phyloP scores from a whole-genome alignment of 2,113 vertebrate genomes.

The Promerops cafer region DNA sequence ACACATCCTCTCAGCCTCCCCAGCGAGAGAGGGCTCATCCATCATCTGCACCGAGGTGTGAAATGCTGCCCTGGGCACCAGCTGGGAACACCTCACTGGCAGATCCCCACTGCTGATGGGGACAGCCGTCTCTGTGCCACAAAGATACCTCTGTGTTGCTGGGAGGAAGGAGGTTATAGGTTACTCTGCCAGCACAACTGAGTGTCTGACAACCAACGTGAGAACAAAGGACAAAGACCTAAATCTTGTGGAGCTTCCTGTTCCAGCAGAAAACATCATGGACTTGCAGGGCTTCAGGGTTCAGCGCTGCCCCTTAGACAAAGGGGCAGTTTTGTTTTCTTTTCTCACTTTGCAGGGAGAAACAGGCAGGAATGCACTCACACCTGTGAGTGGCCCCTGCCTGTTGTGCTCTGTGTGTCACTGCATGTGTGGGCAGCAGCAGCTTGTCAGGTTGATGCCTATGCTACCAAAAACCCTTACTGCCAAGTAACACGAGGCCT shows the following conservation, averaged over 20 bases:
- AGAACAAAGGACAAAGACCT: background rate
- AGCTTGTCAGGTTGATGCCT: background rate
- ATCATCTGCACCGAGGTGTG: background rate
- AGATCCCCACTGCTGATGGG: background rate
- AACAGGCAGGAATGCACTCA: background rate
- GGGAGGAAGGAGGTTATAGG: background rate
- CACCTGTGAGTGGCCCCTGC: rapidly evolving
- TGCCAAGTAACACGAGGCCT: background rate
- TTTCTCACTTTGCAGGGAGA: background rate
- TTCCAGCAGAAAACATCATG: background rate
- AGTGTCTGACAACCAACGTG: rapidly evolving
- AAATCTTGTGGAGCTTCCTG: background rate
- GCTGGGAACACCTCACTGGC: background rate
- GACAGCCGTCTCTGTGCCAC: background rate
- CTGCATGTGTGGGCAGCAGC: rapidly evolving
- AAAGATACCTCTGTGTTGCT: background rate
- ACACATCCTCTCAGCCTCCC: background rate
- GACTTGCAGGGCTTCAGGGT: background rate
- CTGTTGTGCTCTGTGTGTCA: background rate
- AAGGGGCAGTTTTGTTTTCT: background rate
- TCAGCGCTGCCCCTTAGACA: background rate
- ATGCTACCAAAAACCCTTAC: background rate
- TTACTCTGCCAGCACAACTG: background rate
- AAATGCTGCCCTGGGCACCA: background rate
- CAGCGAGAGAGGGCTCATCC: background rate